phyloP scores from a whole-genome alignment of 1,140 invertebrate species.

The Papilio xuthus region DNA sequence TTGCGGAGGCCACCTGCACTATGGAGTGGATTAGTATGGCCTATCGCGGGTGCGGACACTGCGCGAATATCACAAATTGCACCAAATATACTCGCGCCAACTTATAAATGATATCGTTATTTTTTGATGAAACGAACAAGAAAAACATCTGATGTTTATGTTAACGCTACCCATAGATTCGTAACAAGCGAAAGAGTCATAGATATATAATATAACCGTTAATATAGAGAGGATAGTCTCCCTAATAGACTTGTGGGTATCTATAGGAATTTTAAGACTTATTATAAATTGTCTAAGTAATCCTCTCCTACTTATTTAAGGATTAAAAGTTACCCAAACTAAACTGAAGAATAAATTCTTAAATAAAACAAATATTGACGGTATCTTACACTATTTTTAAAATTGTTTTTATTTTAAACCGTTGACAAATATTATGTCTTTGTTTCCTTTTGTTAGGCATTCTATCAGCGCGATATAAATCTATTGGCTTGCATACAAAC shows the following conservation, averaged over 20 bases:
- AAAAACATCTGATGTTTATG: not conserved
- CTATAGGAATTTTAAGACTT: no score
- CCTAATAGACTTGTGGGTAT: no score
- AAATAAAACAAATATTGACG: no score
- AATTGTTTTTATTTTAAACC: not conserved
- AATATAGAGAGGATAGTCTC: no score
- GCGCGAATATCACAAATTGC: slow-evolving; percentile 16
- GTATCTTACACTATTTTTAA: no score
- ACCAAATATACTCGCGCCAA: slow-evolving; percentile 8
- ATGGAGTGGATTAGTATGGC: slow-evolving; percentile 31
- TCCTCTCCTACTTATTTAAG: no score
- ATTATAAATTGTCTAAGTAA: no score
- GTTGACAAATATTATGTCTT: not conserved
- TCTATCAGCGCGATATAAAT: not conserved
- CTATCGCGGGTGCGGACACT: slow-evolving; percentile 7
- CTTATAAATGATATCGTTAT: not conserved
- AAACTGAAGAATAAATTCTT: no score
- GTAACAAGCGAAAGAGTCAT: not conserved
- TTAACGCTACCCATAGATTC: not conserved
- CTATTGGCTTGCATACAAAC: slow-evolving; percentile 21
- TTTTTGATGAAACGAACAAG: not conserved
- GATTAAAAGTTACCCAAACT: no score
- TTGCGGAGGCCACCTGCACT: slow-evolving; percentile 14
- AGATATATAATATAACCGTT: no score
- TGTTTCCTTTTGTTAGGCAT: not conserved